phyloP scores from a whole-genome alignment of 2,113 vertebrate species.

The Pholis gunnellus region DNA sequence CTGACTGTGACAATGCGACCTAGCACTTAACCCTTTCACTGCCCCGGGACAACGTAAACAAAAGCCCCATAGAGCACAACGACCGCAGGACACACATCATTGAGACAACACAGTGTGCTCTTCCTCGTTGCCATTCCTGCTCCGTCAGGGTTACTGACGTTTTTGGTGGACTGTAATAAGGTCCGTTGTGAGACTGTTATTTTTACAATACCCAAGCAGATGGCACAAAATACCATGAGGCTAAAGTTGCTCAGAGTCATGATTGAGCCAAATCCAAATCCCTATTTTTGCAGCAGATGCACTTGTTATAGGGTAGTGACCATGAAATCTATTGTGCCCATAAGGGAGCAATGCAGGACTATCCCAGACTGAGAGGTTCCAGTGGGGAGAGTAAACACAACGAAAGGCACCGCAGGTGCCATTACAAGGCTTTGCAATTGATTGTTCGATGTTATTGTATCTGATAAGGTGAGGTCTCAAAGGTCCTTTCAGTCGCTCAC shows the following conservation, averaged over 20 bases:
- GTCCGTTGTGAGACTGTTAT: slow-evolving; percentile 28
- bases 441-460: slow-evolving; percentile 46
- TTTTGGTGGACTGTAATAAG: slow-evolving; percentile 29
- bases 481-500: slow-evolving; percentile 41
- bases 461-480: slow-evolving; percentile 64
- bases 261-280: slow-evolving; percentile 49
- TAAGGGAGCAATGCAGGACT: slow-evolving; percentile 44
- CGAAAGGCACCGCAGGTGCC: slow-evolving; percentile 37
- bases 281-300: slow-evolving; percentile 58
- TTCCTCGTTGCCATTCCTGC: slow-evolving; percentile 4
- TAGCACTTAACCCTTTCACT: slow-evolving; percentile 56
- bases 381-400: background rate
- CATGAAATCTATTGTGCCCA: slow-evolving; percentile 36
- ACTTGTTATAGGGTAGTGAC: slow-evolving; percentile 55
- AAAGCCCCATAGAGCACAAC: slow-evolving; percentile 16
- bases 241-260: slow-evolving; percentile 39
- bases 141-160: slow-evolving; percentile 10
- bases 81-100: background rate
- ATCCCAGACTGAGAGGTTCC: slow-evolving; percentile 37
- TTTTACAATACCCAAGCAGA: slow-evolving; percentile 48
- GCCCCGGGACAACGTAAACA: slow-evolving; percentile 42
- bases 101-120: slow-evolving; percentile 3
- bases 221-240: slow-evolving; percentile 16
- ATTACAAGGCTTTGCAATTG: slow-evolving; percentile 21
- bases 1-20: slow-evolving; percentile 52